These are phyloP conservation scores for Lutraria rhynchaena DNA, from an alignment of 1,140 invertebrate species.

Conservation along the genomic window DNA sequence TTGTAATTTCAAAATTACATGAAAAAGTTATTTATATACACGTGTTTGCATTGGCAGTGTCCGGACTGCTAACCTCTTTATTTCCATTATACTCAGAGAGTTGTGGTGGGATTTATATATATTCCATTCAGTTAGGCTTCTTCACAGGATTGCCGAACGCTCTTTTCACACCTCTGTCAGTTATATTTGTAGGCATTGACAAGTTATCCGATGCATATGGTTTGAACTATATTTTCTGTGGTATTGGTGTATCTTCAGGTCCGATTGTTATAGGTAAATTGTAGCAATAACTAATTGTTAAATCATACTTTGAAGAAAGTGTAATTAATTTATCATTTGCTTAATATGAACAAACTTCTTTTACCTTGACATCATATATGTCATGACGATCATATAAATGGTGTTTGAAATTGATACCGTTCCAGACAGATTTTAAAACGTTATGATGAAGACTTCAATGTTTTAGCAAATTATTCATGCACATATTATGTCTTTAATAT, in stretches of 20 bases:
- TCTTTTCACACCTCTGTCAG: constrained; percentile 31
- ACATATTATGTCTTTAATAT: not conserved
- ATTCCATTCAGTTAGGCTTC: constrained; percentile 21
- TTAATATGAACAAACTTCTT: not conserved
- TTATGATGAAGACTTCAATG: not conserved
- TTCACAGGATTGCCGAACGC: constrained; percentile 30
- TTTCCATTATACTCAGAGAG: constrained; percentile 26
- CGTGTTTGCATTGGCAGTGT: not conserved
- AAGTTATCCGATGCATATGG: constrained; percentile 37
- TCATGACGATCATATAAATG: too few relatives aligned
- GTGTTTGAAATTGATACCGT: not conserved
- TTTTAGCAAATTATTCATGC: not conserved
- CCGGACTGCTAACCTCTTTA: constrained; percentile 9
- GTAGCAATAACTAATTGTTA: too few relatives aligned
- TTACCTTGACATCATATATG: too few relatives aligned
- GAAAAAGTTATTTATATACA: constrained; percentile 1
- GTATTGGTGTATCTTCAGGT: constrained; percentile 18
- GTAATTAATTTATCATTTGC: not conserved
- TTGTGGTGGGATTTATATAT: constrained; percentile 9
- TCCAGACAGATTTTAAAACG: not conserved
- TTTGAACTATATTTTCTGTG: constrained; percentile 29
- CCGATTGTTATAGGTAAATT: constrained; percentile 35
- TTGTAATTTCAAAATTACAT: constrained; percentile 25
- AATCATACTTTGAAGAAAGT: not conserved
- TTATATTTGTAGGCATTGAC: constrained; percentile 16